These are phyloP conservation scores for Esperia sulphurella DNA, from an alignment of 2,888 invertebrate genomes.

Conservation along the genomic window DNA sequence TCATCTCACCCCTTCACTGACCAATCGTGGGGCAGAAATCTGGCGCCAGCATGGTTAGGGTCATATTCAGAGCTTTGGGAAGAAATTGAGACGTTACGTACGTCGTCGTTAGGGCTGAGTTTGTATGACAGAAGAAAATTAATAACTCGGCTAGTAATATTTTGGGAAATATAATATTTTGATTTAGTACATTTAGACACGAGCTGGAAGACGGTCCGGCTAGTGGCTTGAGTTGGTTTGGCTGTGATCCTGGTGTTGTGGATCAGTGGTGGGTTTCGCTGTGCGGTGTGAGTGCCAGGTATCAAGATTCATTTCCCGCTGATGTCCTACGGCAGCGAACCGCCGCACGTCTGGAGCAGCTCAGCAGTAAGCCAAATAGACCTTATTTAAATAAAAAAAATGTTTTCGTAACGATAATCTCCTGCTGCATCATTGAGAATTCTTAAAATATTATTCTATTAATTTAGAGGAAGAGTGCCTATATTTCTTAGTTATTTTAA, in stretches of 20 bases:
- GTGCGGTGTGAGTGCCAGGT: slow-evolving; percentile 37
- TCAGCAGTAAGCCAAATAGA: slow-evolving; percentile 52
- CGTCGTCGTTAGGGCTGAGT: slow-evolving; percentile 11
- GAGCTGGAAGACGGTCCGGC: too few species aligned
- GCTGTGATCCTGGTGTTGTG: slow-evolving; percentile 14
- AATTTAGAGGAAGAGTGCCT: too few species aligned
- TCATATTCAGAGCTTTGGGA: slow-evolving; percentile 14
- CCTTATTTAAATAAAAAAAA: not conserved
- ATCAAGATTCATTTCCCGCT: slow-evolving; percentile 79
- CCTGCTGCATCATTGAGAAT: too few species aligned
- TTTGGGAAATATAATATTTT: slow-evolving; percentile 50
- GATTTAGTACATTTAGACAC: slow-evolving; percentile 54
- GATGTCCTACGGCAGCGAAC: slow-evolving; percentile 77
- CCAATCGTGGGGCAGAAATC: slow-evolving; percentile 61
- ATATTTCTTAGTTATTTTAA: too few species aligned
- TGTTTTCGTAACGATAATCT: too few species aligned
- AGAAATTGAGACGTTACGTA: slow-evolving; percentile 16
- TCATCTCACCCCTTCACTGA: slow-evolving; percentile 32
- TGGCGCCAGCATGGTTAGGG: slow-evolving; percentile 49
- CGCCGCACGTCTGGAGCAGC: slow-evolving; percentile 77
- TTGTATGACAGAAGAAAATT: slow-evolving; percentile 27
- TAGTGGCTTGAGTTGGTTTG: slow-evolving; percentile 2
- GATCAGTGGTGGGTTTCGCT: slow-evolving; percentile 28
- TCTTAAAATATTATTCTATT: too few species aligned
- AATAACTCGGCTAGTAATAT: slow-evolving; percentile 49